Evolutionary conservation across 64 coral and sea anemone genomes (phyloP).

Genomic region (Montipora capricornis): DNA sequence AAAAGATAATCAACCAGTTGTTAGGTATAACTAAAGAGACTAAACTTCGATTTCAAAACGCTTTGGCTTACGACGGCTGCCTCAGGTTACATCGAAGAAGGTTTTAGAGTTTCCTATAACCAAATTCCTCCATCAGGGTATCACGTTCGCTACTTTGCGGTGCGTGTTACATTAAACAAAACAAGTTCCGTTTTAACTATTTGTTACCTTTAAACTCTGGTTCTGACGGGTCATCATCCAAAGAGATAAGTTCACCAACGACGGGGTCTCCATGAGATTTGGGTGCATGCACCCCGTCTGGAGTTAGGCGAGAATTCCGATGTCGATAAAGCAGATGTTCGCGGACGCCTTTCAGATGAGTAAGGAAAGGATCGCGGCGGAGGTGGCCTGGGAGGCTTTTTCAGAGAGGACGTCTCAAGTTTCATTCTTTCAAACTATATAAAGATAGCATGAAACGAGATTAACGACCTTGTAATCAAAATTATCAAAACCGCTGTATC

Average conservation of each 20-base stretch:
- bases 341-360: slow-evolving; percentile 18
- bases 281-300: slow-evolving; percentile 58
- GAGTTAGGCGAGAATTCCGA: slow-evolving; percentile 2
- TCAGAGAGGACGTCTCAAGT: slow-evolving; percentile 22
- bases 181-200: neutral
- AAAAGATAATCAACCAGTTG: too few species aligned
- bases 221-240: slow-evolving; percentile 46
- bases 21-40: too few species aligned
- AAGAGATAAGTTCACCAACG: slow-evolving; percentile 52
- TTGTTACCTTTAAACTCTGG: neutral
- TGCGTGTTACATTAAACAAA: too few species aligned
- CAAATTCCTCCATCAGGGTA: too few species aligned
- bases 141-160: too few species aligned
- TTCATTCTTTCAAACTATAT: slow-evolving; percentile 3
- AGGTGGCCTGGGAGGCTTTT: slow-evolving; percentile 47
- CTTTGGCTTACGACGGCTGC: too few species aligned
- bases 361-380: slow-evolving; percentile 32
- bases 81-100: too few species aligned
- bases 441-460: neutral
- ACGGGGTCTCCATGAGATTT: slow-evolving; percentile 4
- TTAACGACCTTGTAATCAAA: neutral
- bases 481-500: too few species aligned
- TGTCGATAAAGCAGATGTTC: slow-evolving; percentile 48
- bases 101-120: too few species aligned
- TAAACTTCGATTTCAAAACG: too few species aligned